Conservation (phyloP, 2,888 invertebrate genomes). For the Dynastes hyllus region DNA sequence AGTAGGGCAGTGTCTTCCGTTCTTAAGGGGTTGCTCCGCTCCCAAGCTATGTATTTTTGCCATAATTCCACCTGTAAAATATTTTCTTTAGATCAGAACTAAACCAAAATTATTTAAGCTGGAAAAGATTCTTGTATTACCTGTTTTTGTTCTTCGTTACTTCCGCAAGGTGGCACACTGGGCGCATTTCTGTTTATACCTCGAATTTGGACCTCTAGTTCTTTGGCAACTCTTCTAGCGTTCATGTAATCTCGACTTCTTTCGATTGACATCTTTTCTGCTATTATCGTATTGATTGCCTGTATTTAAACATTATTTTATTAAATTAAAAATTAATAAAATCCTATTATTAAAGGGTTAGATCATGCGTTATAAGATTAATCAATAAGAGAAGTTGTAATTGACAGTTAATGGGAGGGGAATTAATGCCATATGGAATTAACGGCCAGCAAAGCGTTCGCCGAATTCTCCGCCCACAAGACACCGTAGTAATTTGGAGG, state of each 20-base stretch:
- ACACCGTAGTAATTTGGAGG: too few relatives aligned
- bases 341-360: neutral
- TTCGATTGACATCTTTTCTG: conserved; percentile 98
- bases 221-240: conserved; percentile 95
- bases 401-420: too few relatives aligned
- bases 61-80: conserved; percentile 90
- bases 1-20: conserved; percentile 96
- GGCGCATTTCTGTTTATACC: conserved; percentile 97
- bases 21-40: conserved; percentile 95
- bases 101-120: neutral
- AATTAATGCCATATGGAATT: too few relatives aligned
- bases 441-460: too few relatives aligned
- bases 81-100: neutral
- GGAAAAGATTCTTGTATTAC: conserved; percentile 69
- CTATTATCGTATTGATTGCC: conserved; percentile 83
- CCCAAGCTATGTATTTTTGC: conserved; percentile 99
- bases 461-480: too few relatives aligned
- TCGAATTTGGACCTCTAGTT: conserved; percentile 94
- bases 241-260: conserved; percentile 98
- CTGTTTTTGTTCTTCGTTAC: conserved; percentile 94
- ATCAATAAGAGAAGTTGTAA: too few relatives aligned
- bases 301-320: conserved; percentile 52
- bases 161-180: conserved; percentile 95
- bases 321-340: neutral
- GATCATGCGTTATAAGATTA: too few relatives aligned